Conservation (phyloP, 2,888 invertebrate species). For the Ferrisia virgata region DNA sequence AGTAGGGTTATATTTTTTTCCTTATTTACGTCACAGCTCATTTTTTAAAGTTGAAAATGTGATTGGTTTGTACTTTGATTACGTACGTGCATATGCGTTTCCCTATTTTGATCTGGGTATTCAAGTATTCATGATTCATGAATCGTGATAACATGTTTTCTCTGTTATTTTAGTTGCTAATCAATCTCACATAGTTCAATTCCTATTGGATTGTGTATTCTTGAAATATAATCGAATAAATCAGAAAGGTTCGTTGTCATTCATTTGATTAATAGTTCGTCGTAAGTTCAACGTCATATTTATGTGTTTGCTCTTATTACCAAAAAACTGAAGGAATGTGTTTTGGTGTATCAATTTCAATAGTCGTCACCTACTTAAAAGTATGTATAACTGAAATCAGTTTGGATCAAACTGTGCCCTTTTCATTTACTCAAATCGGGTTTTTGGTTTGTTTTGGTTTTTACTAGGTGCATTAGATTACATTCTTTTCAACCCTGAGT, state of each 20-base stretch:
- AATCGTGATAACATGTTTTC: neutral
- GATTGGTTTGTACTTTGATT: neutral
- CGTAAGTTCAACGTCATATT: neutral
- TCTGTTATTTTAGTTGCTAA: neutral
- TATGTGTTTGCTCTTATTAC: neutral
- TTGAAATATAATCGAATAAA: neutral
- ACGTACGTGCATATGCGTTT: neutral
- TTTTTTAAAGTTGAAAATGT: neutral
- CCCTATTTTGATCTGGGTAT: no score
- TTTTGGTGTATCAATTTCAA: neutral
- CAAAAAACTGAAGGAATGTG: neutral
- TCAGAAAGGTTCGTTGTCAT: neutral
- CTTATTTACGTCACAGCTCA: neutral
- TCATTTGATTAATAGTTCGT: neutral
- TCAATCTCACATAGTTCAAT: neutral
- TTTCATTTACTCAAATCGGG: neutral
- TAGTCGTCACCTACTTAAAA: neutral
- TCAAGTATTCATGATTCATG: no score
- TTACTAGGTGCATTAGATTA: neutral
- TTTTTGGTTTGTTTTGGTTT: neutral
- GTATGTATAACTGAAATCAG: no score
- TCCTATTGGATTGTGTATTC: neutral
- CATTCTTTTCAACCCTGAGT: neutral
- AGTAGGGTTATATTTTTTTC: constrained; percentile 53
- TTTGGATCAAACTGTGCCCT: no score